These are phyloP conservation scores for Plebejus argus DNA, from an alignment of 2,888 invertebrate species.

Conservation along the genomic window DNA sequence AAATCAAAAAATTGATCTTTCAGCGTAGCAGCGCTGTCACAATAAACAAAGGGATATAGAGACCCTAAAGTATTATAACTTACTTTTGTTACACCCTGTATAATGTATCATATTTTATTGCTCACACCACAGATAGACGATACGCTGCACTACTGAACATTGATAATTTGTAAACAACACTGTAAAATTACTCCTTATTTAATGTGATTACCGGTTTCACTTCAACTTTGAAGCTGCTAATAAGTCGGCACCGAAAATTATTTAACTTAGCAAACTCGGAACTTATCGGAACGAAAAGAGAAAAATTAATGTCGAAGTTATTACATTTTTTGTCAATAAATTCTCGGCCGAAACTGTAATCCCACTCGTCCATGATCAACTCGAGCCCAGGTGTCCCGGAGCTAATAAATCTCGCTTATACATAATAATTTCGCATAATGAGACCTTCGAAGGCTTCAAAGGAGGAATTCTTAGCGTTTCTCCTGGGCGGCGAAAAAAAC, in stretches of 20 bases:
- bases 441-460: slow-evolving; percentile 48
- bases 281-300: neutral
- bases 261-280: neutral
- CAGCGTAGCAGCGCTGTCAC: no score
- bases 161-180: no score
- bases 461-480: slow-evolving; percentile 50
- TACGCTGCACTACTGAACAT: no score
- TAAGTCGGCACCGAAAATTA: neutral
- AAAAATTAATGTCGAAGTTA: slow-evolving; percentile 16
- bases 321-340: slow-evolving; percentile 28
- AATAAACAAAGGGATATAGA: no score
- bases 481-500: slow-evolving; percentile 52
- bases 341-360: slow-evolving; percentile 6
- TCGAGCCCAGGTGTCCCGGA: slow-evolving; percentile 31
- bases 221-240: neutral
- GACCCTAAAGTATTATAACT: no score
- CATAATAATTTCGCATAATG: slow-evolving; percentile 42
- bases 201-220: neutral
- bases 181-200: neutral
- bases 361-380: slow-evolving; percentile 23
- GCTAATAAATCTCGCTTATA: slow-evolving; percentile 36
- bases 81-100: no score
- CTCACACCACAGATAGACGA: no score
- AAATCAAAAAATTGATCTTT: no score
- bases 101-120: no score